Evolutionary conservation across 2,888 invertebrate species (phyloP).

Genomic region (Aphodius sticticus): DNA sequence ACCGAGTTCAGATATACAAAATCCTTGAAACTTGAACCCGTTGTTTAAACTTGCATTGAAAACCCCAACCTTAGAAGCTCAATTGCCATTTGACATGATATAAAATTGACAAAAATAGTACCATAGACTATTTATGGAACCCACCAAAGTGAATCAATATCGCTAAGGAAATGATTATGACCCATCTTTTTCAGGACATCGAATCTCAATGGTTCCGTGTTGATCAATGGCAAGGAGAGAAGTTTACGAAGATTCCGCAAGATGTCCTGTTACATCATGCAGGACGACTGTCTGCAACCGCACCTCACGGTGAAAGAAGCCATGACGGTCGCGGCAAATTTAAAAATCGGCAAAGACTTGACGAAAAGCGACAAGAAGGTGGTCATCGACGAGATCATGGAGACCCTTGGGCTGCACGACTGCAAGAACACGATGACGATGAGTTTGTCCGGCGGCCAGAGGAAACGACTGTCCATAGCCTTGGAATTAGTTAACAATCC

Average conservation of each 20-base stretch:
- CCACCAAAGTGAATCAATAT: too few relatives aligned
- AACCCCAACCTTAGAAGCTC: too few relatives aligned
- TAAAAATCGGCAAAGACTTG: conserved; percentile 87
- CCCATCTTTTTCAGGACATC: conserved; percentile 75
- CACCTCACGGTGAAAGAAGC: conserved; percentile 92
- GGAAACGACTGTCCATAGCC: conserved; percentile 90
- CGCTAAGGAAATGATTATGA: too few relatives aligned
- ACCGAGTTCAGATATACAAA: too few relatives aligned
- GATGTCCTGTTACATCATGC: conserved; percentile 97
- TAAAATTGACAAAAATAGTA: too few relatives aligned
- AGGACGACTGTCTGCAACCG: conserved; percentile 88
- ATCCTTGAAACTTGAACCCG: too few relatives aligned
- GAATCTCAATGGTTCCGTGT: conserved; percentile 83
- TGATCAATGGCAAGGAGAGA: conserved; percentile 87
- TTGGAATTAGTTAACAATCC: conserved; percentile 95
- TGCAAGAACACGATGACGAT: conserved; percentile 80
- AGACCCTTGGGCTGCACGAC: conserved; percentile 82
- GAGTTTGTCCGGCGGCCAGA: conserved; percentile 89
- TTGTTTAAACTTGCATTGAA: too few relatives aligned
- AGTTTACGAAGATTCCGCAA: conserved; percentile 90
- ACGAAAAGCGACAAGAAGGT: conserved; percentile 76
- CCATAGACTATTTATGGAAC: too few relatives aligned
- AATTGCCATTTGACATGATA: too few relatives aligned
- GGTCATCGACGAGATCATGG: conserved; percentile 85
- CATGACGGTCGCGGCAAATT: conserved; percentile 92